Evolutionary conservation across 2,113 vertebrate species (phyloP).

Genomic region (Macroglossus sobrinus): DNA sequence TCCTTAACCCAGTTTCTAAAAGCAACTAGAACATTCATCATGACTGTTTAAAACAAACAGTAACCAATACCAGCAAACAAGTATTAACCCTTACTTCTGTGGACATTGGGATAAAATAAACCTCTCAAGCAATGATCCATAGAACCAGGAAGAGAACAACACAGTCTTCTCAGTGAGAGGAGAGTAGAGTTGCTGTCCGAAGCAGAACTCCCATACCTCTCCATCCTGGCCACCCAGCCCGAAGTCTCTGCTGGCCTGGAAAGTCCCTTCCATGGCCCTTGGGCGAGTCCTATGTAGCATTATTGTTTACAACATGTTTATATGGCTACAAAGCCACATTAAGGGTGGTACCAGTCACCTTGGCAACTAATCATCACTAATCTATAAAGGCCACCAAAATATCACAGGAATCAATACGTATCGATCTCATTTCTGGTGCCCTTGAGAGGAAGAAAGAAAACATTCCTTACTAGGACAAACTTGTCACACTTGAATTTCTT

Average conservation of each 20-base stretch:
- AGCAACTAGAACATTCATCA: background rate
- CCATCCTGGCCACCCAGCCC: background rate
- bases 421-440: background rate
- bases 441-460: background rate
- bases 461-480: background rate
- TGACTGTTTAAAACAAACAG: slow-evolving; percentile 46
- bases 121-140: background rate
- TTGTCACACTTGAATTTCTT: background rate
- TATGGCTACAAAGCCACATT: background rate
- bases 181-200: background rate
- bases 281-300: background rate
- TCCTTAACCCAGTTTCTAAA: slow-evolving; percentile 26
- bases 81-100: background rate
- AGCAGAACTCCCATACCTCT: background rate
- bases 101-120: background rate
- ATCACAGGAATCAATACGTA: background rate
- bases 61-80: slow-evolving; percentile 29
- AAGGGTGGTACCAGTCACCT: background rate
- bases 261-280: background rate
- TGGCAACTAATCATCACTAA: background rate
- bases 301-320: background rate
- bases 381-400: background rate
- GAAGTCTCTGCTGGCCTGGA: background rate
- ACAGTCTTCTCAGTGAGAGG: rapidly evolving
- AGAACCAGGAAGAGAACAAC: background rate